phyloP scores from a whole-genome alignment of 2,113 vertebrate species.

The Ophthalmolycus amberensis region DNA sequence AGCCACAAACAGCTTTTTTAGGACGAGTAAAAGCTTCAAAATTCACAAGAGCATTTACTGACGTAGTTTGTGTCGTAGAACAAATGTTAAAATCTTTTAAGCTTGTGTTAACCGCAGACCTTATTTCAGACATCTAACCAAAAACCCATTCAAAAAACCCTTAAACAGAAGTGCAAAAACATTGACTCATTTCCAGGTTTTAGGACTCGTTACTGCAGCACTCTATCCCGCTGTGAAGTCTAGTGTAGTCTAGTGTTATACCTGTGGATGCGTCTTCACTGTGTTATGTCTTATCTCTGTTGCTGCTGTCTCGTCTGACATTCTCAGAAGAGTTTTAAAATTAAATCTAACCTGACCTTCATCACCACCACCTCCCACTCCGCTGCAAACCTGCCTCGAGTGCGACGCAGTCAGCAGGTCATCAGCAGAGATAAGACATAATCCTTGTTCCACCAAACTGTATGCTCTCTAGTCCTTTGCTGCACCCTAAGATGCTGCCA shows the following conservation, averaged over 20 bases:
- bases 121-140: background rate
- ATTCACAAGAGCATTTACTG: background rate
- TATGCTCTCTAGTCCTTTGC: background rate
- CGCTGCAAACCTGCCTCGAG: background rate
- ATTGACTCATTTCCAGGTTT: background rate
- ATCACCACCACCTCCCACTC: background rate
- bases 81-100: too few relatives aligned
- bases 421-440: background rate
- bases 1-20: background rate
- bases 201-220: background rate
- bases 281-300: background rate
- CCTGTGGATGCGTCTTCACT: background rate
- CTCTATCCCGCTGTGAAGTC: background rate
- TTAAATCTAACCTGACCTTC: background rate
- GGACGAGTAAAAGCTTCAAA: background rate
- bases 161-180: background rate
- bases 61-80: too few relatives aligned
- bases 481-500: background rate
- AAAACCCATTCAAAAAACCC: background rate
- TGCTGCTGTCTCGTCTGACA: background rate
- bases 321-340: background rate
- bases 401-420: background rate
- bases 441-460: background rate
- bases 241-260: background rate
- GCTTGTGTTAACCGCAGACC: too few relatives aligned